These are phyloP conservation scores for Pherbina coryleti DNA, from an alignment of 2,888 invertebrate species.

Conservation along the genomic window DNA sequence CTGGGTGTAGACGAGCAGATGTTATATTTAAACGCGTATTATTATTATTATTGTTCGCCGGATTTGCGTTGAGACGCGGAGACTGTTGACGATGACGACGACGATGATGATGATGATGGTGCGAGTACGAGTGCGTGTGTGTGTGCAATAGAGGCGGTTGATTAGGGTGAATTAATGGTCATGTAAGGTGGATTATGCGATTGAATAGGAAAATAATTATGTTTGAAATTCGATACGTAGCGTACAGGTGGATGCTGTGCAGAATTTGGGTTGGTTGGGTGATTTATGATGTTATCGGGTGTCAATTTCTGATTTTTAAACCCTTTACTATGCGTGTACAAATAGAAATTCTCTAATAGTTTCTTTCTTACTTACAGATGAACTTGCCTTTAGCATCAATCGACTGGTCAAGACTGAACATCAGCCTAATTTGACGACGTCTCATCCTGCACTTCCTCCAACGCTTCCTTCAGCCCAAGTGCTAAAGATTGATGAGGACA, in stretches of 20 bases:
- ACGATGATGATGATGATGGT: conserved; percentile 44
- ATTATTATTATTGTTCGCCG: conserved; percentile 64
- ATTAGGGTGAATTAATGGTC: conserved; percentile 70
- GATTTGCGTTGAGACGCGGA: conserved; percentile 13
- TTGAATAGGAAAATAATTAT: conserved; percentile 68
- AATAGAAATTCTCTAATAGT: neutral
- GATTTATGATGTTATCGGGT: conserved; percentile 26
- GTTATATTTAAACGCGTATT: conserved; percentile 69
- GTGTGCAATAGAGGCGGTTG: conserved; percentile 57
- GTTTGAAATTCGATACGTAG: conserved; percentile 66
- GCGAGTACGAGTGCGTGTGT: conserved; percentile 44
- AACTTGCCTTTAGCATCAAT: conserved; percentile 87
- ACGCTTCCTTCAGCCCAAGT: conserved; percentile 31
- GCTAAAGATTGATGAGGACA: conserved; percentile 55
- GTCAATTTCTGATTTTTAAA: conserved; percentile 18
- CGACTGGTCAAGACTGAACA: conserved; percentile 75
- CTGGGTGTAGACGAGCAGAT: conserved; percentile 70
- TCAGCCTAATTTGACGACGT: conserved; percentile 72
- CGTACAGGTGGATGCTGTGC: conserved; percentile 46
- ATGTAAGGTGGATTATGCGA: conserved; percentile 67
- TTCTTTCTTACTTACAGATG: conserved; percentile 73
- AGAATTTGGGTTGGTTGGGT: neutral
- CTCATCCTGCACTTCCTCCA: conserved; percentile 55
- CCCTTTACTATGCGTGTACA: neutral
- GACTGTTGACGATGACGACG: conserved; percentile 25